These are phyloP conservation scores for Drosophila testacea DNA, from an alignment of 2,888 invertebrate genomes.

Conservation along the genomic window DNA sequence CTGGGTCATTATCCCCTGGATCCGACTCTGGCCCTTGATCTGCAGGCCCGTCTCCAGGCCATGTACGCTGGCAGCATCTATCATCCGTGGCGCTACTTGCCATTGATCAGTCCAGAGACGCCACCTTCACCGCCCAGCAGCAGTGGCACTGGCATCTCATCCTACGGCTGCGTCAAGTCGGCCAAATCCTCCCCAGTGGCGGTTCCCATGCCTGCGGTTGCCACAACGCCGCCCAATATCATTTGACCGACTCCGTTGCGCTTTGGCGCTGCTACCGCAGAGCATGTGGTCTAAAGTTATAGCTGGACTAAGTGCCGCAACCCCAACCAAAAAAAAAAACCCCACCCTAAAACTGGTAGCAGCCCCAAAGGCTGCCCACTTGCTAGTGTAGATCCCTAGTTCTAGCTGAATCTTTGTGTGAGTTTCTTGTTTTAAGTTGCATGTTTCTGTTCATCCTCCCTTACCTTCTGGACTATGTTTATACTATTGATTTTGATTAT, in stretches of 20 bases:
- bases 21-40: constrained; percentile 84
- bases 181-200: constrained; percentile 84
- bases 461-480: constrained; percentile 18
- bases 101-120: constrained; percentile 83
- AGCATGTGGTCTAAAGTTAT: constrained; percentile 80
- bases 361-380: constrained; percentile 23
- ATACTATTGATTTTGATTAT: constrained; percentile 39
- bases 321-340: background rate
- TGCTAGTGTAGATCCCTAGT: constrained; percentile 62
- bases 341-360: constrained; percentile 32
- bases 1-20: constrained; percentile 84
- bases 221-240: constrained; percentile 83
- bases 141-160: constrained; percentile 81
- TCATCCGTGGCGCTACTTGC: constrained; percentile 85
- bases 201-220: constrained; percentile 45
- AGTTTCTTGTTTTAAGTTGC: constrained; percentile 38
- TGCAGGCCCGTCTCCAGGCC: constrained; percentile 85
- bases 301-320: constrained; percentile 1
- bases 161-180: constrained; percentile 84
- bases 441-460: constrained; percentile 24
- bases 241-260: constrained; percentile 86
- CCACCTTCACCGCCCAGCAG: constrained; percentile 85
- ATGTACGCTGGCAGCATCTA: constrained; percentile 85
- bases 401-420: constrained; percentile 56
- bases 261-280: constrained; percentile 84